phyloP scores from a whole-genome alignment of 2,888 invertebrate species.

The Phymatocera aterrima region DNA sequence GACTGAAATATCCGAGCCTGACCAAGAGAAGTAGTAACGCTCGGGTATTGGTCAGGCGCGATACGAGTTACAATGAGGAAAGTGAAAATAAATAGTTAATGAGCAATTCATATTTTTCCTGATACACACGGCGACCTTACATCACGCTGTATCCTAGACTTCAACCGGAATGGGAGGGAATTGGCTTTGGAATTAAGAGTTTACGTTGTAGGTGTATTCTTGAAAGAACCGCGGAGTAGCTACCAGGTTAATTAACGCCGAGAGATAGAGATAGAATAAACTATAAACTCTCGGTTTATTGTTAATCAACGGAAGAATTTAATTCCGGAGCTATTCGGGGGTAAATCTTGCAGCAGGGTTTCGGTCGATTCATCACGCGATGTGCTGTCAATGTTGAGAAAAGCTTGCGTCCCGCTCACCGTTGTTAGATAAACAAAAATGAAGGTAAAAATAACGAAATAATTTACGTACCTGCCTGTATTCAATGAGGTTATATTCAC shows the following conservation, averaged over 20 bases:
- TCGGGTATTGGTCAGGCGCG: slow-evolving; percentile 28
- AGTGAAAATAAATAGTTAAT: not conserved
- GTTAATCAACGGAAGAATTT: not conserved
- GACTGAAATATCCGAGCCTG: slow-evolving; percentile 22
- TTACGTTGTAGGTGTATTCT: not conserved
- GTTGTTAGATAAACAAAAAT: not conserved
- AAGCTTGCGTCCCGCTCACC: not conserved
- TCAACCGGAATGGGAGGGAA: not conserved
- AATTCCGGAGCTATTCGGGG: not conserved
- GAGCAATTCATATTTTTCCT: not conserved
- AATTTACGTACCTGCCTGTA: slow-evolving; percentile 4
- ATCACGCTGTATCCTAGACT: not conserved
- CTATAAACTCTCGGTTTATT: slow-evolving; percentile 31
- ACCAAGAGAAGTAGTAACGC: slow-evolving; percentile 16
- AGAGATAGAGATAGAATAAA: slow-evolving; percentile 13
- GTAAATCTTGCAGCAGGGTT: not conserved
- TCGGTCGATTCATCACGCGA: not conserved
- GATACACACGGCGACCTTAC: not conserved
- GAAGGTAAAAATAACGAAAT: not conserved
- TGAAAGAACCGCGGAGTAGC: not conserved
- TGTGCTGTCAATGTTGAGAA: slow-evolving; percentile 32
- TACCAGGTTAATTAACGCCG: slow-evolving; percentile 19
- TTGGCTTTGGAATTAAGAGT: slow-evolving; percentile 10
- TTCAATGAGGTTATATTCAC: not conserved
- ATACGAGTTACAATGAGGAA: not conserved